A percentile compares a stretch with the other conserved stretches of the same genome.
phyloP scores from a whole-genome alignment of 2,888 invertebrate genomes.

The Eupeodes luniger region DNA sequence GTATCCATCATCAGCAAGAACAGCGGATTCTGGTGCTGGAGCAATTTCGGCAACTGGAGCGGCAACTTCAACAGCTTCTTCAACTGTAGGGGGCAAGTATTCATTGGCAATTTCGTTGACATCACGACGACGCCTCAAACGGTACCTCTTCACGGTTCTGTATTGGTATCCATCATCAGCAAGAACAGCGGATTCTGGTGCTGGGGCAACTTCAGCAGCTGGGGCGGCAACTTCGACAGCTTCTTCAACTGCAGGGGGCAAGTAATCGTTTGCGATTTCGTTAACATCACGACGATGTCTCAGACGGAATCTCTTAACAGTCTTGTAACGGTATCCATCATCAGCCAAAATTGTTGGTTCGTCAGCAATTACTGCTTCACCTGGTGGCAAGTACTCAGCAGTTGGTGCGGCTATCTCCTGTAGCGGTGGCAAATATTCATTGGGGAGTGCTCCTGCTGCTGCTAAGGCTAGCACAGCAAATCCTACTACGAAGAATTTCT shows the following conservation, averaged over 20 bases:
- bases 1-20: conserved; percentile 63
- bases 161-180: conserved; percentile 82
- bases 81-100: conserved; percentile 73
- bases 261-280: conserved; percentile 77
- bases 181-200: conserved; percentile 36
- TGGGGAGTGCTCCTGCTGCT: conserved; percentile 45
- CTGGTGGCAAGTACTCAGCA: conserved; percentile 68
- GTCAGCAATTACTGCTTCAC: conserved; percentile 42
- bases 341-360: conserved; percentile 77
- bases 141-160: conserved; percentile 80
- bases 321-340: conserved; percentile 82
- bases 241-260: conserved; percentile 74
- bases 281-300: too few species aligned
- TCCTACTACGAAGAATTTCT: conserved; percentile 62
- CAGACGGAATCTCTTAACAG: background rate
- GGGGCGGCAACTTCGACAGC: background rate
- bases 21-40: conserved; percentile 43
- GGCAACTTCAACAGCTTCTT: conserved; percentile 41
- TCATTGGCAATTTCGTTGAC: conserved; percentile 78
- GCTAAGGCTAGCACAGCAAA: conserved; percentile 56
- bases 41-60: conserved; percentile 44
- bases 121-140: conserved; percentile 79
- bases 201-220: conserved; percentile 44
- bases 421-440: conserved; percentile 63
- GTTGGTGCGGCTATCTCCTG: conserved; percentile 51